Conservation (phyloP, 2,113 vertebrate genomes). For the Daboia siamensis region DNA sequence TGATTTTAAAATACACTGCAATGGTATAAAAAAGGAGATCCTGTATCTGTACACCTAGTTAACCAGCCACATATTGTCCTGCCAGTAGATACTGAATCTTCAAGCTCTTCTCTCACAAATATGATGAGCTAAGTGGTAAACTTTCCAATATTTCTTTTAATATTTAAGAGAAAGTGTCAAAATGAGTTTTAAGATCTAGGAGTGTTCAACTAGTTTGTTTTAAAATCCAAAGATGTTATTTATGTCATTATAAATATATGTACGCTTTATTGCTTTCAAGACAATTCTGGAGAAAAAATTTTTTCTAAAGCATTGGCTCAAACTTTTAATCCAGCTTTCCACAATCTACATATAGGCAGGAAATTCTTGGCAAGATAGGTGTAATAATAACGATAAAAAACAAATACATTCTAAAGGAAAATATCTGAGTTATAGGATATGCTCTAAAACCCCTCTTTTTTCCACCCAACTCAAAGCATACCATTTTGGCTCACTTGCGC, state of each 20-base stretch:
- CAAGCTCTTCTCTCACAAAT: neutral
- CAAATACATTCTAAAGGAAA: neutral
- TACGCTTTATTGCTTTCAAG: neutral
- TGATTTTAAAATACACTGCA: neutral
- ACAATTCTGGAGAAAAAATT: neutral
- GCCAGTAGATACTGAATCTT: neutral
- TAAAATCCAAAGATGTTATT: neutral
- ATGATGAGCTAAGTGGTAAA: neutral
- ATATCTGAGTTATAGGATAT: neutral
- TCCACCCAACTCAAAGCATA: conserved; percentile 22
- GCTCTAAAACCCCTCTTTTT: neutral
- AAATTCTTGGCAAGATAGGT: neutral
- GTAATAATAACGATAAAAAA: neutral
- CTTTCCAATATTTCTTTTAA: neutral
- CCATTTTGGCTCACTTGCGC: conserved; percentile 40
- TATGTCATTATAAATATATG: neutral
- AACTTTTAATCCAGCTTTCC: neutral
- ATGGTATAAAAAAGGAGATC: neutral
- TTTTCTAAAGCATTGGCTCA: neutral
- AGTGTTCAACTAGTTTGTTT: neutral
- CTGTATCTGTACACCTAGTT: too few relatives aligned
- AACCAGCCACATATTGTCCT: too few relatives aligned
- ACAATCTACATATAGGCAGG: neutral
- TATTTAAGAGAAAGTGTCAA: neutral
- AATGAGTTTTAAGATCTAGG: neutral